Percentiles rank a stretch among this genome's conserved stretches.
phyloP scores from a whole-genome alignment of 2,888 invertebrate species.

The Cabera pusaria region DNA sequence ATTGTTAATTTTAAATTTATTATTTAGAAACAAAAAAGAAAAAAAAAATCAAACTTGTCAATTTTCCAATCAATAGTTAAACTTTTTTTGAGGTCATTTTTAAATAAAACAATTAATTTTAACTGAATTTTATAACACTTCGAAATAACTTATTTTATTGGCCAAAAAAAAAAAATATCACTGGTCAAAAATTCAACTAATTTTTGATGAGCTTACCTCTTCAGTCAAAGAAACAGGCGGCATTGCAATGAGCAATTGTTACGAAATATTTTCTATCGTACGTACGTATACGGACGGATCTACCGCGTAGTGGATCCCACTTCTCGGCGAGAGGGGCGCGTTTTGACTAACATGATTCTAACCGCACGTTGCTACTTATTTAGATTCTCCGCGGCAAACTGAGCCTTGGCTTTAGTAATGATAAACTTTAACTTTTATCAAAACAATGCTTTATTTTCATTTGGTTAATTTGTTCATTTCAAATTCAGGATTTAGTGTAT shows the following conservation, averaged over 20 bases:
- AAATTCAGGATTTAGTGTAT: not conserved
- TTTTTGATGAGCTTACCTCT: slow-evolving; percentile 69
- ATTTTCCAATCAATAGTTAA: too few species aligned
- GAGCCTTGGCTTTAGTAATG: slow-evolving; percentile 52
- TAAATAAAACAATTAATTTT: too few species aligned
- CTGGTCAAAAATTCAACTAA: too few species aligned
- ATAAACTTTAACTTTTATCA: too few species aligned
- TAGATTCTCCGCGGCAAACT: slow-evolving; percentile 45
- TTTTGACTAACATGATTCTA: slow-evolving; percentile 61
- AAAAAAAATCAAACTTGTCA: too few species aligned
- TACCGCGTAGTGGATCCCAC: slow-evolving; percentile 33
- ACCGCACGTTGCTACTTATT: slow-evolving; percentile 61
- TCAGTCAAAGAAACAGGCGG: slow-evolving; percentile 74
- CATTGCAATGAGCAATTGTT: slow-evolving; percentile 49
- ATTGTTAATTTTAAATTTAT: too few species aligned
- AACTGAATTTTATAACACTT: too few species aligned
- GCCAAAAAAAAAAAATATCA: too few species aligned
- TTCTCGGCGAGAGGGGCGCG: slow-evolving; percentile 44
- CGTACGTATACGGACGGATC: slow-evolving; percentile 19
- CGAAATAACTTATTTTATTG: too few species aligned
- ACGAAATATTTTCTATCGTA: slow-evolving; percentile 17
- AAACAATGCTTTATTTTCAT: not conserved
- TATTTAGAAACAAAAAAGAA: too few species aligned
- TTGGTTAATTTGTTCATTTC: slow-evolving; percentile 5
- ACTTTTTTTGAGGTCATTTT: too few species aligned